Base-by-base conservation (phyloP, 2,113 vertebrate species). In the Bolborhynchus lineola region DNA sequence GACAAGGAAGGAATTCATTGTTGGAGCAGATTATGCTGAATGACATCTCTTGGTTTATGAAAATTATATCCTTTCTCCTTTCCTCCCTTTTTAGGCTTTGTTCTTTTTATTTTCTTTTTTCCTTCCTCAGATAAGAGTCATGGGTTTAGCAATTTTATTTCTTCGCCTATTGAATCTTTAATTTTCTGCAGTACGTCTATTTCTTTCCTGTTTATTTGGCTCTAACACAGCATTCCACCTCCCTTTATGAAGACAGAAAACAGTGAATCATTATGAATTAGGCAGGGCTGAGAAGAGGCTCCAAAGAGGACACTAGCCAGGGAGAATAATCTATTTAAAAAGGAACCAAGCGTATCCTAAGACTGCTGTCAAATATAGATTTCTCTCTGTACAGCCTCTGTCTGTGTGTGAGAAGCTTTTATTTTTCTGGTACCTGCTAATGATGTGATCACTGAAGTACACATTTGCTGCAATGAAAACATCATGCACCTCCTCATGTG, bases 351-450 rank as follows among this genome's bases (percentile, higher is more conserved):
- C 16, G 15, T 46, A 59, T 88, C 72, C 85, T 88, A 86, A 71
- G 68, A 55, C 33, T 94, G 85, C 84, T 92, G 92, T 88, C 93
- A 97, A 96, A 93, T 94, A 93, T 88, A 97, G 92, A 71, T 64
- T n/a, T 81, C 42, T 8, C 25, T 89, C 92, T 91, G 64, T 83
- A 80, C 2, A 2, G 37, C 37, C 68, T 81, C 62, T 90, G 91
- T 77, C 63, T 80, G 37, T 80, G 20, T 93, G 59, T 89, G 23
- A 92, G 91, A 60, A 87, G 39, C 49, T 86, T 95, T 92, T 88
- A 55, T 91, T 93, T 93, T 87, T 71, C 80, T 82, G 79, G 84
- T 93, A 96, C 90, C 88, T 92, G 75, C 37, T 94, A 92, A 93
- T 93, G 90, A 86, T 88, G 92, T 93, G 93, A 93, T 90, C 69